Base-by-base conservation (phyloP, 2,113 vertebrate genomes). In the Chlamydotis undulata region DNA sequence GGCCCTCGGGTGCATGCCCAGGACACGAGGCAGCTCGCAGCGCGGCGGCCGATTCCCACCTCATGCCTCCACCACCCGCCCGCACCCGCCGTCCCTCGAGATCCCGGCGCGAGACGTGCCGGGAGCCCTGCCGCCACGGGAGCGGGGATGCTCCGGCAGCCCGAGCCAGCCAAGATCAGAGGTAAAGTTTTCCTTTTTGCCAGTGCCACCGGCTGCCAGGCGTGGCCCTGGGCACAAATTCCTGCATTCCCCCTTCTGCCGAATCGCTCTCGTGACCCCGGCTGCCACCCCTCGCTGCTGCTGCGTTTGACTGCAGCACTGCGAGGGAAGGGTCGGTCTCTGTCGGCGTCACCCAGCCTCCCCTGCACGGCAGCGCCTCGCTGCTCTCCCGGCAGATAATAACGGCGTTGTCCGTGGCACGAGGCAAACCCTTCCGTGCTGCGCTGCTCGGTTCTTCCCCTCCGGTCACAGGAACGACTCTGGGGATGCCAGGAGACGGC, bases 31-130 rank as follows among this genome's bases (percentile, higher is more conserved):
- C 8, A 18, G 50, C 61, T 8, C 33, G 15, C 15, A 13, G 37
- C 21, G 4, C 37, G 6, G 3, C 16, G 9, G 29, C 53, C 7
- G 15, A 5, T 59, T 41, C 41, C 41, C 28, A 6, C 61, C 29
- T 41, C 83, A 15, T 11, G 0, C 52, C 41, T 56, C 53, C 7
- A 19, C 55, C 53, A 21, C 24, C 14, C 16, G 1, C 69, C 6
- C 7, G 19, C 35, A 31, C 59, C 37, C 16, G 4, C 41, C 43
- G 41, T 41, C 41, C 41, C 41, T 41, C 12, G 41, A 41, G 41
- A 1, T 4, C 43, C 47, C 19, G 19, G 53, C 2, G 35, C 3
- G 8, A 28, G 35, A 8, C 1, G 13, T 15, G 19, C 6, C 9
- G 8, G 31, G 16, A 43, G 24, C 15, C 25, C 31, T 41, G 41